phyloP scores from a whole-genome alignment of 2,888 invertebrate genomes.

The Chrysina gloriosa region DNA sequence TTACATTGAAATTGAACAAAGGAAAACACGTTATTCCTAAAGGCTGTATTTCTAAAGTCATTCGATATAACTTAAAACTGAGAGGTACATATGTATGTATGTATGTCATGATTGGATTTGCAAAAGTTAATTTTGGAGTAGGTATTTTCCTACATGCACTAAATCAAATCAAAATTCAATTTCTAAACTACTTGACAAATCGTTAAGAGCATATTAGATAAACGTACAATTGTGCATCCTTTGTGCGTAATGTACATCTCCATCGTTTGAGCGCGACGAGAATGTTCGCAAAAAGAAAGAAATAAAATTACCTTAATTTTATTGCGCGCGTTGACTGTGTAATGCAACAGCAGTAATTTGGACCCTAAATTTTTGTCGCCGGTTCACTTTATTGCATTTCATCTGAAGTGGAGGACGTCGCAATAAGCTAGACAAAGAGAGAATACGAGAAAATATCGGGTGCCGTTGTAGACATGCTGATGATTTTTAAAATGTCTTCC shows the following conservation, averaged over 20 bases:
- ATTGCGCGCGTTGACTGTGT: slow-evolving; percentile 40
- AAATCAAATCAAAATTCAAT: slow-evolving; percentile 37
- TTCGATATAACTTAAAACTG: too few species aligned
- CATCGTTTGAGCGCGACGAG: background rate
- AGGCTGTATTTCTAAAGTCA: too few species aligned
- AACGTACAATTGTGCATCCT: slow-evolving; percentile 14
- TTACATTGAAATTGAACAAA: too few species aligned
- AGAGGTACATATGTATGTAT: too few species aligned
- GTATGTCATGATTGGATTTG: too few species aligned
- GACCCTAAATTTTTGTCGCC: slow-evolving; percentile 45
- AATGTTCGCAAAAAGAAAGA: slow-evolving; percentile 25
- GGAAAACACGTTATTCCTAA: too few species aligned
- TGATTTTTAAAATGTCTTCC: slow-evolving; percentile 66
- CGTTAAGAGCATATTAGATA: slow-evolving; percentile 28
- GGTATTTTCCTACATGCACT: too few species aligned
- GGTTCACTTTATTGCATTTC: slow-evolving; percentile 44
- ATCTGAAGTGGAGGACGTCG: slow-evolving; percentile 26
- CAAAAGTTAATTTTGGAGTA: too few species aligned
- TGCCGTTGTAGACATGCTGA: slow-evolving; percentile 55
- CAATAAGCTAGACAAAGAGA: background rate
- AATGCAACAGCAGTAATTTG: slow-evolving; percentile 42
- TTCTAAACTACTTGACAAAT: slow-evolving; percentile 1
- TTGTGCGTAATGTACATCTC: background rate
- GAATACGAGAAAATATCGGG: slow-evolving; percentile 23
- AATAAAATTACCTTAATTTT: slow-evolving; percentile 45